phyloP scores from a whole-genome alignment of 2,888 invertebrate species.

The Zhengitettix transpicula region DNA sequence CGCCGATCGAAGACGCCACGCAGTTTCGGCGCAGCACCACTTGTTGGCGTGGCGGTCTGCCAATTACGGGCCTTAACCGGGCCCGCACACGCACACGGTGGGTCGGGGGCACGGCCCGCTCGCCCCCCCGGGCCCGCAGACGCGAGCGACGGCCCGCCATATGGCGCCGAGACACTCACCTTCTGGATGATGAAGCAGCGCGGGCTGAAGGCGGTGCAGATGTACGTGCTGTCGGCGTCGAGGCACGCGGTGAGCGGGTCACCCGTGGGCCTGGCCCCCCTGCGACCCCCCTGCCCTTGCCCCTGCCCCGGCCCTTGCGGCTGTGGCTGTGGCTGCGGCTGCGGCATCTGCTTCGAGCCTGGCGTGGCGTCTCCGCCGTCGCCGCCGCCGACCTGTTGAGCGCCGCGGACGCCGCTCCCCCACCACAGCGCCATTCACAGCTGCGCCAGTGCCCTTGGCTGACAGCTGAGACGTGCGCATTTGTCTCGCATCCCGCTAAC shows the following conservation, averaged over 20 bases:
- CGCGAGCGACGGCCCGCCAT: not conserved
- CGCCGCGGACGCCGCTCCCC: conserved; percentile 17
- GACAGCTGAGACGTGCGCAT: too few species aligned
- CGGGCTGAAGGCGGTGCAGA: conserved; percentile 43
- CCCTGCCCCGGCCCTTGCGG: too few species aligned
- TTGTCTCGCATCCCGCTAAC: too few species aligned
- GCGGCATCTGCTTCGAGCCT: not conserved
- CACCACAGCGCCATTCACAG: not conserved
- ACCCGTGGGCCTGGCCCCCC: not conserved
- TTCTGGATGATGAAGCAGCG: conserved; percentile 47
- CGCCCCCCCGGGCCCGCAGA: not conserved
- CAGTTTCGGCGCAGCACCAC: conserved; percentile 1
- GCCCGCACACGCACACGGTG: not conserved
- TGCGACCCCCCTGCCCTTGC: conserved; percentile 19
- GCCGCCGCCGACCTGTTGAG: conserved; percentile 30
- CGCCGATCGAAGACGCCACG: not conserved
- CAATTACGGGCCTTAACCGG: not conserved
- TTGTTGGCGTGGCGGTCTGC: conserved; percentile 6
- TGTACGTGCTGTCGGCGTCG: conserved; percentile 38
- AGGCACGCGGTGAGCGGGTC: conserved; percentile 26
- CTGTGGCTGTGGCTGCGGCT: not conserved
- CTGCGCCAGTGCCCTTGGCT: not conserved
- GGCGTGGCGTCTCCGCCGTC: conserved; percentile 20
- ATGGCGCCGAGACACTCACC: conserved; percentile 24
- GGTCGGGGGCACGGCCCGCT: not conserved